A percentile compares a stretch with the other conserved stretches of the same genome.
phyloP scores from a whole-genome alignment of 2,888 invertebrate genomes.

The Leptopilina syphax region DNA sequence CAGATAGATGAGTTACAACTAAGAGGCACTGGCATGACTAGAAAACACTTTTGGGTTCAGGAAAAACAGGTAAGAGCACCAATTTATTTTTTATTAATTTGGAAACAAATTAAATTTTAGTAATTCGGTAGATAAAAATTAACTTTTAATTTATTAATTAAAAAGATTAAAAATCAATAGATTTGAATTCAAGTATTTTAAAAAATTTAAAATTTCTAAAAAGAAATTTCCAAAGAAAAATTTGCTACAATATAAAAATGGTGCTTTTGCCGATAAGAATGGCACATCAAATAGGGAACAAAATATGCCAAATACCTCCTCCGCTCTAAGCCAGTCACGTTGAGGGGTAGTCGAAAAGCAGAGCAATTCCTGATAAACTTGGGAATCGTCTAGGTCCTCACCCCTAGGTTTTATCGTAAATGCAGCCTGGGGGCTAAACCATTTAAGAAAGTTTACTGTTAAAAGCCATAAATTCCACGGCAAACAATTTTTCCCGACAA shows the following conservation, averaged over 20 bases:
- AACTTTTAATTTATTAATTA: neutral
- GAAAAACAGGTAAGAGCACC: slow-evolving; percentile 33
- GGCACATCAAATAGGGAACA: slow-evolving; percentile 55
- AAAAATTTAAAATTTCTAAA: neutral
- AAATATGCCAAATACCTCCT: slow-evolving; percentile 73
- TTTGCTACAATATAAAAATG: neutral
- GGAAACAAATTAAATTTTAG: neutral
- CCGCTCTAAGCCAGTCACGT: slow-evolving; percentile 73
- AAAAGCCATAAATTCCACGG: slow-evolving; percentile 23
- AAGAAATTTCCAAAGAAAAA: neutral
- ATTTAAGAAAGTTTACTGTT: slow-evolving; percentile 63
- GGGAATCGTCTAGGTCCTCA: slow-evolving; percentile 74
- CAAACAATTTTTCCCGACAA: slow-evolving; percentile 14
- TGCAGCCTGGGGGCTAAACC: slow-evolving; percentile 73
- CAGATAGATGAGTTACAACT: slow-evolving; percentile 35
- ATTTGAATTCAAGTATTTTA: neutral
- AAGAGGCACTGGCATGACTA: slow-evolving; percentile 40
- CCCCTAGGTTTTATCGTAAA: slow-evolving; percentile 76
- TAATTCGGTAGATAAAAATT: neutral
- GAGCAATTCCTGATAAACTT: slow-evolving; percentile 76
- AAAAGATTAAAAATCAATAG: neutral
- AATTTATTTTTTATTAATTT: neutral
- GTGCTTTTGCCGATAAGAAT: slow-evolving; percentile 16
- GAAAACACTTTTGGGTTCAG: slow-evolving; percentile 6
- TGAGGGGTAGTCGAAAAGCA: slow-evolving; percentile 75